Base-by-base conservation (phyloP, 1,140 invertebrate species). In the Drosophila busckii region DNA sequence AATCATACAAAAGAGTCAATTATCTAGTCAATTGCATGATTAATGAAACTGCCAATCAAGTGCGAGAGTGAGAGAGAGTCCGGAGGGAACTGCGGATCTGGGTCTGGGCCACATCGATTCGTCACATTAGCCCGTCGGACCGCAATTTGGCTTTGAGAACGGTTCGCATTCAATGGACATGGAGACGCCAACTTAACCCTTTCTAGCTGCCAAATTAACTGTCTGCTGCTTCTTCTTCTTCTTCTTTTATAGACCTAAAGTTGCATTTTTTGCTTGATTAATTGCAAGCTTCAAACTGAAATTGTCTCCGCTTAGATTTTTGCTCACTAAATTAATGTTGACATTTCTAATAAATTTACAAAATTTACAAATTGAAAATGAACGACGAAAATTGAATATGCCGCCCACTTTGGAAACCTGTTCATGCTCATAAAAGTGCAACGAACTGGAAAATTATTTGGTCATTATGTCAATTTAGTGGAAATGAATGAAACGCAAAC, bases 11-110 rank as follows among this genome's bases (percentile, higher is more conserved):
- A n/a, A 20, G 31, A 64, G 54, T 50, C 75, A 82, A 70, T 82
- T 82, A 82, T 82, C 69, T 82, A 83, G 75, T 82, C 75, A 82
- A 82, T 82, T 70, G 70, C 48, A 70, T 82, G 75, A 82, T 82
- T 82, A 82, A 82, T 82, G 65, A 66, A 52, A 62, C 64, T 75
- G 7, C 20, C 20, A 22, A 25, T 40, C 20, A 15, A 26, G 40
- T n/a, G 29, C 40, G 20, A 19, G 19, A 29, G 2, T 15, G 15
- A 44, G 40, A 44, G 25, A 29, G 29, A 44, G 41, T 19, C 41
- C n/a, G 15, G 12, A 41, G 3, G 19, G 26, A 22, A 37, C 9
- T 12, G 17, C 10, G 32, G 37, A 10, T n/a, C n/a, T n/a, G n/a
- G n/a, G n/a, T n/a, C n/a, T n/a, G n/a, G n/a, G n/a, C n/a, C 8